Percentiles rank a stretch among this genome's conserved stretches.
phyloP scores from a whole-genome alignment of 1,140 invertebrate genomes.

The Rhysida immarginata region DNA sequence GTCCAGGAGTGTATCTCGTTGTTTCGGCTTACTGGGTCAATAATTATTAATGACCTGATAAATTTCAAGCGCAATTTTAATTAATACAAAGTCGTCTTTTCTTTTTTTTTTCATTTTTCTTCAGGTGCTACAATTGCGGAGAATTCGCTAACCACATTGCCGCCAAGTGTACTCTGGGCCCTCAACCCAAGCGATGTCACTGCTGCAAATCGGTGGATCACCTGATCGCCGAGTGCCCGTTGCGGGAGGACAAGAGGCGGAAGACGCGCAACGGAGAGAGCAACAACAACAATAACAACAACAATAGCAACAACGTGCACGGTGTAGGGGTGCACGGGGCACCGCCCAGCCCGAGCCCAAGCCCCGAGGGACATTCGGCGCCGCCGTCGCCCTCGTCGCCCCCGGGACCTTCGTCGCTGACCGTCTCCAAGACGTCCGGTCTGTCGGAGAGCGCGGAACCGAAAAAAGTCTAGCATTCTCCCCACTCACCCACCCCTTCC shows the following conservation, averaged over 20 bases:
- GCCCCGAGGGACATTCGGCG: not conserved
- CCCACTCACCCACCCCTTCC: not conserved
- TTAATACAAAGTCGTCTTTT: too few relatives aligned
- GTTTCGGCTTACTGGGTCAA: too few relatives aligned
- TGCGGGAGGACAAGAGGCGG: constrained; percentile 22
- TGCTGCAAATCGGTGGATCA: constrained; percentile 70
- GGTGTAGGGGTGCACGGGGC: not conserved
- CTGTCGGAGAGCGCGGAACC: not conserved
- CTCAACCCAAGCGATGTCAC: constrained; percentile 76
- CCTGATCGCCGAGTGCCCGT: constrained; percentile 69
- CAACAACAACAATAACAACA: not conserved
- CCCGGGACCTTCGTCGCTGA: not conserved
- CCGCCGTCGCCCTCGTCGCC: not conserved
- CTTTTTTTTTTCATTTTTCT: constrained; percentile 17
- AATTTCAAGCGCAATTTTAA: too few relatives aligned
- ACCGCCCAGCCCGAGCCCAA: not conserved
- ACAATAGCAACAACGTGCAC: not conserved
- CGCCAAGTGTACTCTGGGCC: constrained; percentile 65
- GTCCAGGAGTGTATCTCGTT: too few relatives aligned
- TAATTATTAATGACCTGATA: too few relatives aligned
- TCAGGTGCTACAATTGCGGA: constrained; percentile 78
- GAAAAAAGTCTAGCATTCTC: not conserved
- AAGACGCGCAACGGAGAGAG: not conserved
- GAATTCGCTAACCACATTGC: constrained; percentile 82
- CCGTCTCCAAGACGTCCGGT: not conserved